These are phyloP conservation scores for Amazona vittata DNA, from an alignment of 2,113 vertebrate species.

Conservation along the genomic window DNA sequence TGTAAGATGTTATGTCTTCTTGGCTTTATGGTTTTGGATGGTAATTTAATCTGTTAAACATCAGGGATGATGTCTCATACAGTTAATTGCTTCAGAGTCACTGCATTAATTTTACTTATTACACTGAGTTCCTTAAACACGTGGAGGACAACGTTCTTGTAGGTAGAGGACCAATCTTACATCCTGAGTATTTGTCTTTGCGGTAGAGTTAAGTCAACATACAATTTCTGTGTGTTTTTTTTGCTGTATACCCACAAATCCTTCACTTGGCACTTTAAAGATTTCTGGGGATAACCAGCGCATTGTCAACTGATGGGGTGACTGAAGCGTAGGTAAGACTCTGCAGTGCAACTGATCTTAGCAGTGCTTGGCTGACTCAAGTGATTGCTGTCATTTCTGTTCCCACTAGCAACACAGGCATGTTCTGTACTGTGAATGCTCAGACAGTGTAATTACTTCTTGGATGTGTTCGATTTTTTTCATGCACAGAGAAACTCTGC, in stretches of 20 bases:
- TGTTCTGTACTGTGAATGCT: neutral
- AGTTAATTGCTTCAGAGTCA: neutral
- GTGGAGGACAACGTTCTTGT: neutral
- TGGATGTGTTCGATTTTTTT: neutral
- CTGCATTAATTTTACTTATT: neutral
- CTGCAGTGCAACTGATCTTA: neutral
- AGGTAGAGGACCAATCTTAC: neutral
- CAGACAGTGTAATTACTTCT: neutral
- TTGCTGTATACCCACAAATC: neutral
- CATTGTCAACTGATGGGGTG: neutral
- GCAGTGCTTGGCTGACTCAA: neutral
- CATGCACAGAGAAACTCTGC: neutral
- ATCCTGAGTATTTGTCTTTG: neutral
- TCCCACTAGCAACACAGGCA: neutral
- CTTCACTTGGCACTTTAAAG: neutral
- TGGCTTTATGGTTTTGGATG: neutral
- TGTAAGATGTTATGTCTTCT: neutral
- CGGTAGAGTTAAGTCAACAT: neutral
- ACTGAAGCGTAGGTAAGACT: neutral
- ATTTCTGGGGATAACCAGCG: neutral
- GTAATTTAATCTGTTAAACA: neutral
- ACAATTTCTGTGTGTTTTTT: neutral
- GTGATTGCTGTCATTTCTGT: slow-evolving; percentile 48
- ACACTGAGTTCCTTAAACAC: neutral
- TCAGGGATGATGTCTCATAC: neutral